Percentiles rank a stretch among this genome's conserved stretches.
phyloP scores from a whole-genome alignment of 2,797 vertebrate genomes.

The Falco novaeseelandiae region DNA sequence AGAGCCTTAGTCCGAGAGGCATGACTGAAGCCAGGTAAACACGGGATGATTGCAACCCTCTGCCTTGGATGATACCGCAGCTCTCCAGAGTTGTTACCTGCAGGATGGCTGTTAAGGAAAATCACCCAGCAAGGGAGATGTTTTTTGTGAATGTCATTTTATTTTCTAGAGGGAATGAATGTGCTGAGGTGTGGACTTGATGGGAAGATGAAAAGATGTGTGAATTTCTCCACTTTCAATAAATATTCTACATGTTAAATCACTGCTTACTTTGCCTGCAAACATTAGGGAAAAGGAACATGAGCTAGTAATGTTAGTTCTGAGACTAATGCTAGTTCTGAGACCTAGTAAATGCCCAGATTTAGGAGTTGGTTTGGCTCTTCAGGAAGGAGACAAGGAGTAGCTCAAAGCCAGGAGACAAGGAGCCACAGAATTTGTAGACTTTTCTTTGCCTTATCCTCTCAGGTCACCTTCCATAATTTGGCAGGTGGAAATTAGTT shows the following conservation, averaged over 20 bases:
- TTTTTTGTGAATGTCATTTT: background rate
- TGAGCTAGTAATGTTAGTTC: background rate
- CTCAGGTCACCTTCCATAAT: background rate
- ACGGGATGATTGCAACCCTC: background rate
- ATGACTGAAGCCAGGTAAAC: background rate
- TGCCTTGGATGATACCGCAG: background rate
- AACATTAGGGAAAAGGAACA: background rate
- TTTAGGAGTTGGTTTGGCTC: background rate
- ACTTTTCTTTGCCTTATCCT: background rate
- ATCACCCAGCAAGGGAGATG: background rate
- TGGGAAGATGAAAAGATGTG: background rate
- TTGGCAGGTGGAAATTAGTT: background rate
- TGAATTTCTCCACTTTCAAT: background rate
- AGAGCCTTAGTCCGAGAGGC: background rate
- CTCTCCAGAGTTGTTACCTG: background rate
- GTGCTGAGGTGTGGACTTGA: background rate
- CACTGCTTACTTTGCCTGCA: background rate
- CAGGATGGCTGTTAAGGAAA: slow-evolving; percentile 22
- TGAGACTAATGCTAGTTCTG: background rate
- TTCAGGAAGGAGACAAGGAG: background rate
- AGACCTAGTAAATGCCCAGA: background rate
- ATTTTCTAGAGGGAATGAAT: background rate
- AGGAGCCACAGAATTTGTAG: background rate
- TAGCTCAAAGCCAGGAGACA: background rate
- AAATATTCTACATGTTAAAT: background rate